These are phyloP conservation scores for Trisateles emortualis DNA, from an alignment of 2,888 invertebrate species.

Conservation along the genomic window DNA sequence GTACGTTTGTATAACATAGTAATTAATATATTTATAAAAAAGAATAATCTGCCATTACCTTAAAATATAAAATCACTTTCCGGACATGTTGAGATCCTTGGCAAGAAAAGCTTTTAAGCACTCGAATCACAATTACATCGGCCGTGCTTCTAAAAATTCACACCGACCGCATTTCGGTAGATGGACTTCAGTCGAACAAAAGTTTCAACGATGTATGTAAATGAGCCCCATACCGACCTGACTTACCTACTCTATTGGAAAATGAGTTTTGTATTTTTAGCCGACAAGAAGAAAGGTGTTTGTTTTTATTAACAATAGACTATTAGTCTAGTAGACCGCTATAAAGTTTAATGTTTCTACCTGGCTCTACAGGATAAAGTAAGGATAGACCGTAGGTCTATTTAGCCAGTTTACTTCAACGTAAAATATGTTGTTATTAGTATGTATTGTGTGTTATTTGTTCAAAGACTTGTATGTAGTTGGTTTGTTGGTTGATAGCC, in stretches of 20 bases:
- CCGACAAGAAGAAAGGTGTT: conserved; percentile 37
- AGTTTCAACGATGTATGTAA: conserved; percentile 61
- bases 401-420: background rate
- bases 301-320: conserved; percentile 30
- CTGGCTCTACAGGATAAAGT: conserved; percentile 1
- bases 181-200: conserved; percentile 60
- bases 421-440: too few species aligned
- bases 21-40: too few species aligned
- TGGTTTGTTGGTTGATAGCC: too few species aligned
- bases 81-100: conserved; percentile 61
- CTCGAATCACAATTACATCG: conserved; percentile 70
- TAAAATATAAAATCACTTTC: conserved; percentile 17
- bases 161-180: conserved; percentile 57
- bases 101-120: conserved; percentile 75
- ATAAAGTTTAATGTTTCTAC: conserved; percentile 14
- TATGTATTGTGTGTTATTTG: too few species aligned
- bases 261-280: conserved; percentile 51
- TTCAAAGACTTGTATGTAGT: too few species aligned
- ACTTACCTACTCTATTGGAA: conserved; percentile 39
- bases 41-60: conserved; percentile 20
- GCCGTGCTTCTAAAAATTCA: conserved; percentile 63
- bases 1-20: too few species aligned
- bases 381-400: background rate
- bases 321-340: conserved; percentile 15
- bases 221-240: conserved; percentile 48